Base-by-base conservation (phyloP, 2,113 vertebrate species). In the Caracal caracal region DNA sequence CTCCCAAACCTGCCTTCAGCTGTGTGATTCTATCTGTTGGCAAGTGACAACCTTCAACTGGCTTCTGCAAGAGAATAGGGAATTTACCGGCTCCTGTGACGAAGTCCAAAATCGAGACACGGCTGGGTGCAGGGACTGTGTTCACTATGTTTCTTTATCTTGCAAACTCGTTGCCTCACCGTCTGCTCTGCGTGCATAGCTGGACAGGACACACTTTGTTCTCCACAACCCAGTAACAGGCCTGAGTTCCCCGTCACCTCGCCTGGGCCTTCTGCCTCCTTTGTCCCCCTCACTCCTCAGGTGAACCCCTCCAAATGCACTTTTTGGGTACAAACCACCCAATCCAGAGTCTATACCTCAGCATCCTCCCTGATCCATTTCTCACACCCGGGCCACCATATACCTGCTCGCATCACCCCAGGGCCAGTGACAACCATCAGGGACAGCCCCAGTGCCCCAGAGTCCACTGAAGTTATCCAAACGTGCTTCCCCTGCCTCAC, bases 11-110 rank as follows among this genome's bases (percentile, higher is more conserved):
- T 66, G 66, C 33, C 40, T 80, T 53, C 16, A 65, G 35, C 51
- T 59, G 22, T 40, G 49, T 43, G 49, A 85, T 22, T 19, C 30
- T 43, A 68, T 56, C n/a, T 59, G 56, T 70, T 85, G 91, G 30
- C 86, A 84, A 70, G 35, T 37, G 89, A 85, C 56, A 51, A 28
- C 17, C 15, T 28, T 75, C 76, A 88, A 95, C 19, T 71, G 88
- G 10, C 78, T 75, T 78, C 56, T 19, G 40, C 51, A 20, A 75
- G 53, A 75, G 56, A 33, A 20, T 22, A 13, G 40, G 17, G 49
- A n/a, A 68, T 53, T 28, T 53, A 35, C 28, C 53, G 43, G n/a
- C 56, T 95, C 53, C 3, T 26, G 61, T 87, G 81, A 90, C 83
- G 35, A n/a, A 40, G 22, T 83, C 33, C n/a, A 40, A 82, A 86